Evolutionary conservation across 2,888 invertebrate species (phyloP), one percentile per base, ranked within the genome.

Genomic region (Dryadula phaetusa): DNA sequence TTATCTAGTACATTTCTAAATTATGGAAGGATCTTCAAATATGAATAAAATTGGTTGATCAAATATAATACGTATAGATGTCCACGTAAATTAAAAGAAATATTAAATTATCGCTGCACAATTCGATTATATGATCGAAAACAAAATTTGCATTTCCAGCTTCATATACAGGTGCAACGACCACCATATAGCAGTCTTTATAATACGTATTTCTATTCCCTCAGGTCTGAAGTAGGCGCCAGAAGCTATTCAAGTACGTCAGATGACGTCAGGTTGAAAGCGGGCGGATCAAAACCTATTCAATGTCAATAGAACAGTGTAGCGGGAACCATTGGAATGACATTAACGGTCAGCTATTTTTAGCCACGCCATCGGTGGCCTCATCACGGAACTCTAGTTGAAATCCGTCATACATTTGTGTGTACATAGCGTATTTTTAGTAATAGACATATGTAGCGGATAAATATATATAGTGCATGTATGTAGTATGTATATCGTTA

Each of bases 261-360:
- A 63, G 40, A 18, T 60, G 63, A 67, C 67, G 63, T 67, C 58
- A 67, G 34, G 28, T 18, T 20, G 20, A 28, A 18, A 16, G 63
- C 60, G 54, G 62, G 60, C 47, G 54, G 65, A 61, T 63, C 40
- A 47, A 47, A 69, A 44, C 47, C 63, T 52, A 69, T 71, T 63
- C 66, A 69, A 66, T 69, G 69, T 71, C 71, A 71, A 69, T 69
- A 64, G 46, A 52, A 58, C 61, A 56, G 56, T 28, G 42, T 65
- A 65, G 62, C 60, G 47, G 28, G 62, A 64, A 61, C 58, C 62
- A 64, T 62, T 58, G 64, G 68, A 58, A 66, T 64, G 64, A 64
- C 66, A 64, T 69, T 69, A 66, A 69, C 69, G 58, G 32, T 65
- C 18, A 42, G n/a, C 66, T 71, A 71, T 69, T 71, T 69, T 64